phyloP scores from a whole-genome alignment of 2,113 vertebrate genomes.

The Archocentrus centrarchus region DNA sequence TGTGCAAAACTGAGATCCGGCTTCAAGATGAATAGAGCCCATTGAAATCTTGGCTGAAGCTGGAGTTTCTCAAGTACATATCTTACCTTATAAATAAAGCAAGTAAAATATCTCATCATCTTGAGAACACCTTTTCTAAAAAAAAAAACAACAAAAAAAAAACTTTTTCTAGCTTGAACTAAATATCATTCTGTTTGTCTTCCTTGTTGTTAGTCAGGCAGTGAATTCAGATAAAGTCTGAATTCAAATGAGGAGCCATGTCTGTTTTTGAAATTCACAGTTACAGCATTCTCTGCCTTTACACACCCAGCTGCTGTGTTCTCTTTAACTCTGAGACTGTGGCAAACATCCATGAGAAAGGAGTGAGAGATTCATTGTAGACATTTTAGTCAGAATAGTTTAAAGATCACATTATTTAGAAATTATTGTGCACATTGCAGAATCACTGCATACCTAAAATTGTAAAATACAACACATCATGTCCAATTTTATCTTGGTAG shows the following conservation, averaged over 20 bases:
- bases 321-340: not conserved
- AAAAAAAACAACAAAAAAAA: no score
- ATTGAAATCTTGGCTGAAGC: not conserved
- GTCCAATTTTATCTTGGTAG: not conserved
- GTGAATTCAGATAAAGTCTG: constrained; percentile 1
- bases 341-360: not conserved
- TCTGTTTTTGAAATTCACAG: not conserved
- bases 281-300: not conserved
- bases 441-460: not conserved
- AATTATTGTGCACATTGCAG: not conserved
- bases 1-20: constrained; percentile 8
- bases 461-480: not conserved
- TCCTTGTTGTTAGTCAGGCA: constrained; percentile 1
- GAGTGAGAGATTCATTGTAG: not conserved
- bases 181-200: not conserved
- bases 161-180: not conserved
- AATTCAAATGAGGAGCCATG: not conserved
- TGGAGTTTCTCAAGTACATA: constrained; percentile 1
- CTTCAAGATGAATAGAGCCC: constrained; percentile 17
- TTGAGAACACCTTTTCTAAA: not conserved
- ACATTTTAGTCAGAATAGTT: not conserved
- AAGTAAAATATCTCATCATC: constrained; percentile 7
- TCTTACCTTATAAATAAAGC: constrained; percentile 11
- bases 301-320: not conserved
- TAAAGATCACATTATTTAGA: not conserved